Evolutionary conservation across 2,113 vertebrate species (phyloP), one percentile per base, ranked within the genome.

Genomic region (Origma solitaria): DNA sequence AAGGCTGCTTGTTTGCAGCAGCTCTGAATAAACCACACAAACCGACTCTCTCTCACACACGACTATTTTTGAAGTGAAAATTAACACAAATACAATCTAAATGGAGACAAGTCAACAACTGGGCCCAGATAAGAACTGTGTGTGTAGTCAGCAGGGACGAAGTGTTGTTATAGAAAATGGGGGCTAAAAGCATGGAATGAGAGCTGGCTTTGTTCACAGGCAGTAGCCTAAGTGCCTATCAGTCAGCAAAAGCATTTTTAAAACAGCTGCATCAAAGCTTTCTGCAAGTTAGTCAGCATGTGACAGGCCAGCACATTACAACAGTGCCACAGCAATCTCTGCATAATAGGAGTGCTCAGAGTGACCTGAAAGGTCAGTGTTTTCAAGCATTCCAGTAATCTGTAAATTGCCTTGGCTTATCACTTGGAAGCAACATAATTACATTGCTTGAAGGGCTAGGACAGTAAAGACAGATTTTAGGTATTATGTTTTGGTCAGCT

Each of bases 281-380:
- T 91, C 94, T 70, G 91, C 62, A 82, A 95, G 94, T 92, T 89
- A 95, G 90, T 90, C 91, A 94, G 95, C 86, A 91, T 91, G 94
- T 90, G 94, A 97, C 92, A 95, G 94, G 91, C 92, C 94, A 95
- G 94, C 92, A 91, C 94, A 93, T 94, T 95, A 92, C 88, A 93
- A 82, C 90, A 93, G 70, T 92, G 95, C 95, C 92, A 92, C 84
- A 76, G 95, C 96, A 92, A 88, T 90, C 85, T 78, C 95, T 71
- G 80, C 92, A 88, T 84, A 92, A 88, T 82, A 78, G 93, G 82
- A 97, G 90, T 58, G 66, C 88, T 92, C 82, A 2, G 37, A 85
- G 66, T 60, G 94, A 92, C 93, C 93, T 38, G 53, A 92, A 94
- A 92, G 94, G 92, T 93, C 94, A 91, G 66, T 71, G 90, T 90